Conservation (phyloP, 2,888 invertebrate genomes). For the Scaptomyza parva region DNA sequence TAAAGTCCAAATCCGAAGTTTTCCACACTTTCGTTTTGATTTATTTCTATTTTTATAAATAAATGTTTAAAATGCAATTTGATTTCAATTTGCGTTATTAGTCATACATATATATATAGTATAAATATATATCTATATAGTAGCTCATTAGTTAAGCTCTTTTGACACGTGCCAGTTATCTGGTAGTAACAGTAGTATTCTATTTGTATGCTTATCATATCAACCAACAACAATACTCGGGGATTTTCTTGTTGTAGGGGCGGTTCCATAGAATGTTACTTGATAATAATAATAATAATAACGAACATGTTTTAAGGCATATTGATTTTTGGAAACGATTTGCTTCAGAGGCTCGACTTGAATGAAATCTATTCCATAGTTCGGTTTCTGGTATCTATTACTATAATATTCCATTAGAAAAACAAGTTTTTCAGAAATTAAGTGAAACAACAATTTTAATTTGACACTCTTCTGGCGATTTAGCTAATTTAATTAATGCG, state of each 20-base stretch:
- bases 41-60: background rate
- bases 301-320: background rate
- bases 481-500: constrained; percentile 75
- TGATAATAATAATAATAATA: background rate
- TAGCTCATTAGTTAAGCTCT: constrained; percentile 11
- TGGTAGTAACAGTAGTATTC: background rate
- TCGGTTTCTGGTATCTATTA: constrained; percentile 3
- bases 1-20: background rate
- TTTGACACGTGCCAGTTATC: constrained; percentile 38
- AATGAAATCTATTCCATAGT: constrained; percentile 7
- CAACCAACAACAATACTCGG: background rate
- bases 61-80: constrained; percentile 5
- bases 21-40: too few relatives aligned
- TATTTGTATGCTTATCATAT: constrained; percentile 22
- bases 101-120: background rate
- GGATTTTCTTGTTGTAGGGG: constrained; percentile 2
- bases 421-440: constrained; percentile 33
- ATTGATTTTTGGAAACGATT: background rate
- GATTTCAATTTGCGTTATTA: constrained; percentile 16
- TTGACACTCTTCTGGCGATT: constrained; percentile 72
- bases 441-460: constrained; percentile 51
- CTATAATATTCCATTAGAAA: constrained; percentile 10
- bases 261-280: constrained; percentile 2
- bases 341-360: constrained; percentile 48
- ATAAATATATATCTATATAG: background rate